These are phyloP conservation scores for Darwinula stevensoni DNA, from an alignment of 2,888 invertebrate genomes.

Conservation along the genomic window DNA sequence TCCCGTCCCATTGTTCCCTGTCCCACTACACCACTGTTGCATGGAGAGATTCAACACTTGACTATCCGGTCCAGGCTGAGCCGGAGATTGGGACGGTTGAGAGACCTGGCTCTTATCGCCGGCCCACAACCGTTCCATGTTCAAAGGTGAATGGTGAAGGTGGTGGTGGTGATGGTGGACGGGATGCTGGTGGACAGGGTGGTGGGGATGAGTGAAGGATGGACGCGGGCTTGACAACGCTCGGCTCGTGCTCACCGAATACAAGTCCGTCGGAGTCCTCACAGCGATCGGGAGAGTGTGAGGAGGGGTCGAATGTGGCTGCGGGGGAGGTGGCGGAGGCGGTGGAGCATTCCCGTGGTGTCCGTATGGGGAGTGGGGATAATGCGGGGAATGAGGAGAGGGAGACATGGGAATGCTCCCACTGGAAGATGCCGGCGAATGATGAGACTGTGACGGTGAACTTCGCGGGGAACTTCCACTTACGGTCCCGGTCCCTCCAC, in stretches of 20 bases:
- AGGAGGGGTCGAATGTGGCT: not conserved
- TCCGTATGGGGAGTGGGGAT: conserved; percentile 6
- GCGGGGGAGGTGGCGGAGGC: conserved; percentile 7
- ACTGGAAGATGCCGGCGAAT: no score
- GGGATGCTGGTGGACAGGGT: no score
- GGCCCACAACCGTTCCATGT: conserved; percentile 75
- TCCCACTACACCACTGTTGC: not conserved
- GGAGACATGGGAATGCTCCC: conserved; percentile 8
- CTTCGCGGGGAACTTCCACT: no score
- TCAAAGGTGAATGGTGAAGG: conserved; percentile 25
- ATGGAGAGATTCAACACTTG: not conserved
- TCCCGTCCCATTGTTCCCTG: not conserved
- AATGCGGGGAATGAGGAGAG: conserved; percentile 7
- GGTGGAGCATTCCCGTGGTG: conserved; percentile 8
- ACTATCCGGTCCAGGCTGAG: conserved; percentile 1
- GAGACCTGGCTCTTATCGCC: conserved; percentile 47
- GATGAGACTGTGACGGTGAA: no score
- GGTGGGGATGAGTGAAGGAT: no score
- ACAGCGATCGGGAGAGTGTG: no score
- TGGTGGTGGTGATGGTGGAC: not conserved
- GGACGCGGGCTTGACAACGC: no score
- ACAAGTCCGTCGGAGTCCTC: no score
- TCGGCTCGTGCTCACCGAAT: no score
- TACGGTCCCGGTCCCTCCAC: no score
- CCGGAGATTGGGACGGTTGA: conserved; percentile 10